Conservation (phyloP, 2,888 invertebrate species). For the Hipparchia sbordonii region DNA sequence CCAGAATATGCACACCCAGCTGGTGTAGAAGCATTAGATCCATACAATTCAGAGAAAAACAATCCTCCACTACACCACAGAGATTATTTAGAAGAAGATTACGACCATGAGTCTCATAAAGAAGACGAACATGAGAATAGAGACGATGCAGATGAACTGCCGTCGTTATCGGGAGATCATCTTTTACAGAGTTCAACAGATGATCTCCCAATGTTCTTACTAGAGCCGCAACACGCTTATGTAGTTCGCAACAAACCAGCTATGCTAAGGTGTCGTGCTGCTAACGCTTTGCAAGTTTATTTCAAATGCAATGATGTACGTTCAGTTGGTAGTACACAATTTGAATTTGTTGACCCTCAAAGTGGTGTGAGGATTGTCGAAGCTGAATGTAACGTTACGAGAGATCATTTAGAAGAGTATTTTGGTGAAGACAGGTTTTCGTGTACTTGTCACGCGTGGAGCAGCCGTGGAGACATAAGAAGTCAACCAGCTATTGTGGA, state of each 20-base stretch:
- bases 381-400: conserved; percentile 92
- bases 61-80: conserved; percentile 65
- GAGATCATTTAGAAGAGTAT: conserved; percentile 96
- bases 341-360: conserved; percentile 95
- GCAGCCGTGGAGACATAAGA: conserved; percentile 91
- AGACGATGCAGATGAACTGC: conserved; percentile 77
- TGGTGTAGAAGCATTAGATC: conserved; percentile 74
- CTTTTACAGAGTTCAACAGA: conserved; percentile 83
- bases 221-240: conserved; percentile 94
- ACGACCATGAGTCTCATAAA: conserved; percentile 73
- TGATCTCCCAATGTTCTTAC: conserved; percentile 91
- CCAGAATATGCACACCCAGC: conserved; percentile 79
- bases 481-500: conserved; percentile 95
- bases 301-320: conserved; percentile 95
- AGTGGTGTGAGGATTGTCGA: conserved; percentile 94
- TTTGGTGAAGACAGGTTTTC: conserved; percentile 94
- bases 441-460: conserved; percentile 97
- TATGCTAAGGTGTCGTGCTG: conserved; percentile 93
- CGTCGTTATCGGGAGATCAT: conserved; percentile 75
- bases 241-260: conserved; percentile 96
- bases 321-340: conserved; percentile 86
- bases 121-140: conserved; percentile 75
- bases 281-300: conserved; percentile 93
- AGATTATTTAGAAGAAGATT: conserved; percentile 78
- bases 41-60: conserved; percentile 76